Evolutionary conservation across 1,140 invertebrate genomes (phyloP), one percentile per base, ranked within the genome.

Genomic region (Drosophila burlai): DNA sequence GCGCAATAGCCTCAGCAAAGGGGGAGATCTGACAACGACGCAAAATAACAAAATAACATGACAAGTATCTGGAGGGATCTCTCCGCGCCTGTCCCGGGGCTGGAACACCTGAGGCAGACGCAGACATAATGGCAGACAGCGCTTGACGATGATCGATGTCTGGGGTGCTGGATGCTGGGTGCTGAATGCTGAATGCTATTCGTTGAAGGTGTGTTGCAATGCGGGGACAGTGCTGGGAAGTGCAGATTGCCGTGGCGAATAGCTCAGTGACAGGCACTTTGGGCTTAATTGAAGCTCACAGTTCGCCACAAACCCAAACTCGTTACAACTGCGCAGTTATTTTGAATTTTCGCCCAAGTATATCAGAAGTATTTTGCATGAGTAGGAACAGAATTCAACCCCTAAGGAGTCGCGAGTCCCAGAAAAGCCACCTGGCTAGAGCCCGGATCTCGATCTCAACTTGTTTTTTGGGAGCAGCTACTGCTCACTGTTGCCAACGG

Each of bases 111-210:
- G 80, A 89, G 60, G 49, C 47, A 26, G 38, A 18, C 31, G 42
- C 50, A 49, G 49, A 24, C 49, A 67, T 24, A 34, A 13, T 52
- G 59, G 43, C 71, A 73, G 80, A 62, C 75, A 66, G 38, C 38
- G 58, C 47, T 36, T 90, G 84, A 89, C 69, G 77, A 83, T 90
- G 84, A 89, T 87, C 85, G 84, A 87, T 87, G 81, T 81, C 26
- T 31, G 57, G 11, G 62, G 78, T 84, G 77, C 21, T 78, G 61
- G 66, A 13, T 45, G n/a, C n/a, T 45, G 42, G 54, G 21, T 45
- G 46, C 29, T 43, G n/a, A 45, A 29, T 45, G 47, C 24, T 54
- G 47, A 38, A 40, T 43, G 31, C 38, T 55, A 29, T 34, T 10
- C 40, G 46, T 13, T 18, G 46, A n/a, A 49, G 34, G 43, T 24